Conservation (phyloP, 2,797 vertebrate species). For the Gambusia yucatana region DNA sequence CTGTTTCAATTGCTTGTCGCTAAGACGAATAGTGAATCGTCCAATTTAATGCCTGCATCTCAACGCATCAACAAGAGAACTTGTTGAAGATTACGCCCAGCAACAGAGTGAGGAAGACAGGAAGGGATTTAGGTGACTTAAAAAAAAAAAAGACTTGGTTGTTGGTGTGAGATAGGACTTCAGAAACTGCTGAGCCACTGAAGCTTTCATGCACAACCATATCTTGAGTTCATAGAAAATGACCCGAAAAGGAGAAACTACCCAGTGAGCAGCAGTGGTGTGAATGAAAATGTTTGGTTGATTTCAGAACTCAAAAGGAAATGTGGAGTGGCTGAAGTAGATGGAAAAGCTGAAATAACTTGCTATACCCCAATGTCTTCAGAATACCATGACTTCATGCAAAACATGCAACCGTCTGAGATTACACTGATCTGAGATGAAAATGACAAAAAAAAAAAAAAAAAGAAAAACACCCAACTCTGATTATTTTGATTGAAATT, state of each 20-base stretch:
- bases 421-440: neutral
- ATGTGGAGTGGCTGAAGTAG: neutral
- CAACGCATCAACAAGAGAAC: neutral
- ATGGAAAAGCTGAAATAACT: neutral
- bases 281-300: neutral
- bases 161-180: neutral
- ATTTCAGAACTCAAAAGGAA: neutral
- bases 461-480: neutral
- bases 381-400: neutral
- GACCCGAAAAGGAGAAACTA: neutral
- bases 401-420: neutral
- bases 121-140: neutral
- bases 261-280: neutral
- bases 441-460: neutral
- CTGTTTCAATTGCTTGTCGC: neutral
- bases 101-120: neutral
- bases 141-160: neutral
- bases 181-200: neutral
- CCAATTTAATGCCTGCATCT: neutral
- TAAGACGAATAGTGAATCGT: neutral
- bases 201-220: neutral
- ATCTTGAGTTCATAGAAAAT: neutral
- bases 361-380: neutral
- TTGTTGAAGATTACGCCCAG: neutral
- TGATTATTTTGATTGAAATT: neutral